Conservation (phyloP, 2,888 invertebrate species). For the Leucania comma region DNA sequence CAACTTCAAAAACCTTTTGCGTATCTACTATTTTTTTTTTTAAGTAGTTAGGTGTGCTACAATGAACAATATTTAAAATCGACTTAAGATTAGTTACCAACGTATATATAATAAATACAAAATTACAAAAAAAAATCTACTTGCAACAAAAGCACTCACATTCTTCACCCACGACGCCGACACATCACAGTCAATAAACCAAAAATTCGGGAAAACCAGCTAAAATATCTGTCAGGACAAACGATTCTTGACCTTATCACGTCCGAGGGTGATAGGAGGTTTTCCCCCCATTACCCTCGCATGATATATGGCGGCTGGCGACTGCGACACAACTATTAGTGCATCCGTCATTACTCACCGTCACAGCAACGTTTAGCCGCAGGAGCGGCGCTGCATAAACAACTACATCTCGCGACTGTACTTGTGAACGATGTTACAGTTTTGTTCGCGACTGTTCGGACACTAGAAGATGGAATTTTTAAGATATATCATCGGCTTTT, state of each 20-base stretch:
- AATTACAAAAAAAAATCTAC: neutral
- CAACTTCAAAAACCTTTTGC: no score
- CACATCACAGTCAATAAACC: slow-evolving; percentile 50
- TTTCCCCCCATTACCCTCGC: slow-evolving; percentile 86
- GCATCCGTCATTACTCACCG: slow-evolving; percentile 91
- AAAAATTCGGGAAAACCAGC: slow-evolving; percentile 58
- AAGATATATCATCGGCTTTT: no score
- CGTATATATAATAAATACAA: neutral
- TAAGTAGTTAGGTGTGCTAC: no score
- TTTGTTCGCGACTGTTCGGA: slow-evolving; percentile 7
- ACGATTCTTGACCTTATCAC: slow-evolving; percentile 87
- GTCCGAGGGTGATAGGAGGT: slow-evolving; percentile 83
- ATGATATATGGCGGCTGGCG: slow-evolving; percentile 86
- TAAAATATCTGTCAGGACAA: slow-evolving; percentile 80
- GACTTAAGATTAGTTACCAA: no score
- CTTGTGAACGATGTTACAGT: slow-evolving; percentile 38
- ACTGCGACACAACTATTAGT: slow-evolving; percentile 90
- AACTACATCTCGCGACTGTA: slow-evolving; percentile 73
- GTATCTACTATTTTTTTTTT: no score
- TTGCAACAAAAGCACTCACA: slow-evolving; percentile 15
- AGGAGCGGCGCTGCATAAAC: slow-evolving; percentile 78
- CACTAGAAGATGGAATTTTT: neutral
- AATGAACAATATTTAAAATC: no score
- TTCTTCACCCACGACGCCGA: slow-evolving; percentile 15
- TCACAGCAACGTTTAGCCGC: slow-evolving; percentile 84